Percentiles rank a stretch among this genome's conserved stretches.
phyloP scores from a whole-genome alignment of 2,113 vertebrate species.

The Gnathonemus echidnorhynchus region DNA sequence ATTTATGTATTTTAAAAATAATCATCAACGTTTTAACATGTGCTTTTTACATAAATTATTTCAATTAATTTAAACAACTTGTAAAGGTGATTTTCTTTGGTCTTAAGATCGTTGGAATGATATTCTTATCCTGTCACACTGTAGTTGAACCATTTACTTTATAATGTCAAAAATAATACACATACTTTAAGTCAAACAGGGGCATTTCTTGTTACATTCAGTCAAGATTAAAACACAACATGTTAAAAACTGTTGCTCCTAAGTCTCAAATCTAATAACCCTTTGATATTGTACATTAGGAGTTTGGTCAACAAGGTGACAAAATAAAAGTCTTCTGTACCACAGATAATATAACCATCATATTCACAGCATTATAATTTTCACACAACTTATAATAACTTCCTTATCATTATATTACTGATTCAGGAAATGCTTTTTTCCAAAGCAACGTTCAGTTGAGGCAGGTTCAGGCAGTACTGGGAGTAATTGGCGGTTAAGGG shows the following conservation, averaged over 20 bases:
- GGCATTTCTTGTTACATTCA: not conserved
- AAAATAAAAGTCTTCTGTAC: not conserved
- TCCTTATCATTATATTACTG: too few relatives aligned
- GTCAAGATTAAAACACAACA: not conserved
- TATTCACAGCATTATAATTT: not conserved
- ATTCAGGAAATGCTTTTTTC: too few relatives aligned
- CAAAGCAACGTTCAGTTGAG: too few relatives aligned
- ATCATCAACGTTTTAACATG: not conserved
- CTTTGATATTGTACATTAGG: not conserved
- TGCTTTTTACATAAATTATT: too few relatives aligned
- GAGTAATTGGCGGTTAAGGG: too few relatives aligned
- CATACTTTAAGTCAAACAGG: not conserved
- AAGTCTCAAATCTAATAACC: not conserved
- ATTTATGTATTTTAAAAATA: not conserved
- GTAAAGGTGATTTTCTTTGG: not conserved
- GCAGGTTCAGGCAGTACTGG: too few relatives aligned
- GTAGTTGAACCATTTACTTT: not conserved
- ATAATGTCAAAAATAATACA: not conserved
- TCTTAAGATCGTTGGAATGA: not conserved
- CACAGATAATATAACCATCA: not conserved
- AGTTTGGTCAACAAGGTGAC: not conserved
- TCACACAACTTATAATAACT: too few relatives aligned
- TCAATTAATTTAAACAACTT: not conserved
- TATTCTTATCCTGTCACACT: not conserved
- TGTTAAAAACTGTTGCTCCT: not conserved